Evolutionary conservation across 2,797 vertebrate genomes (phyloP).

Genomic region (Eospalax fontanierii): DNA sequence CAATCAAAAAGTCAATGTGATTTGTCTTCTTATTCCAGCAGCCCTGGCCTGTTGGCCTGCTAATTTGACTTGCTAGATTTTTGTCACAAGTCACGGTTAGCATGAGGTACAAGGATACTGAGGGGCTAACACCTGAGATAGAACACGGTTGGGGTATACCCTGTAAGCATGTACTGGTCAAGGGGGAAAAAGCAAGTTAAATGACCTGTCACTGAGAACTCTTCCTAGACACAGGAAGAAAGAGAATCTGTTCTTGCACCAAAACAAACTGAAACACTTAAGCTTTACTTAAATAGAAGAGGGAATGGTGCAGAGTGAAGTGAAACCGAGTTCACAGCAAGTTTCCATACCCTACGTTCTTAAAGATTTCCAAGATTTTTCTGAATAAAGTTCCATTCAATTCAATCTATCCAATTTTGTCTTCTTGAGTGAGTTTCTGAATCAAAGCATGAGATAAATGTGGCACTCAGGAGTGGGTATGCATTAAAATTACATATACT

Average conservation of each 20-base stretch:
- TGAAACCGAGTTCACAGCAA: not conserved
- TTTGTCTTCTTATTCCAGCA: not conserved
- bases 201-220: conserved; percentile 20
- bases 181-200: conserved; percentile 3
- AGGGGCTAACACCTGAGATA: conserved; percentile 10
- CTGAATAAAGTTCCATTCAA: not conserved
- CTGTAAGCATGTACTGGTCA: not conserved
- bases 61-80: conserved; percentile 41
- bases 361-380: conserved; percentile 18
- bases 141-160: not conserved
- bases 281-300: not conserved
- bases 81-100: conserved; percentile 25
- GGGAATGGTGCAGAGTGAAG: not conserved
- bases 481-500: not conserved
- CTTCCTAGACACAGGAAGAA: conserved; percentile 26
- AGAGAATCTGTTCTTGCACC: conserved; percentile 36
- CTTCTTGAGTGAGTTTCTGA: not conserved
- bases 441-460: not conserved
- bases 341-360: not conserved
- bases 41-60: not conserved
- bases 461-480: not conserved
- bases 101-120: not conserved
- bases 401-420: not conserved
- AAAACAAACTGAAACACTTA: not conserved
- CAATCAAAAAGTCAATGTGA: not conserved